Evolutionary conservation across 2,797 vertebrate genomes (phyloP).

Genomic region (Phalanger gymnotis): DNA sequence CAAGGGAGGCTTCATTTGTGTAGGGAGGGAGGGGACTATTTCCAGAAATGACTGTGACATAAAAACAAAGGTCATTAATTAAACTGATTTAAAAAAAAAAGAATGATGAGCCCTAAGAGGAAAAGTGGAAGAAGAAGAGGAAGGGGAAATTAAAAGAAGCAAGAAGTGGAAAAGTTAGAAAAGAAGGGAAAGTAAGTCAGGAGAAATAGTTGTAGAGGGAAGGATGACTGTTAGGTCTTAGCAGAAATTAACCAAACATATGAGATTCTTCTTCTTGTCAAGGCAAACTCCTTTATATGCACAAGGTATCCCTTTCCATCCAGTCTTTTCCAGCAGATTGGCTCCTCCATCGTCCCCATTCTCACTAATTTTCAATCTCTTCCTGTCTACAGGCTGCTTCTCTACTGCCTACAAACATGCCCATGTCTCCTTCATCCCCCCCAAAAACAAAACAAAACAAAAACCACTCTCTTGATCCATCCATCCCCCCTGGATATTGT

Average conservation of each 20-base stretch:
- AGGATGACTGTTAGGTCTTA: not conserved
- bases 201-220: not conserved
- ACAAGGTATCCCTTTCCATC: not conserved
- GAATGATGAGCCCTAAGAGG: not conserved
- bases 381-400: not conserved
- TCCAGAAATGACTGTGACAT: not conserved
- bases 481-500: not conserved
- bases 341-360: not conserved
- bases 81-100: not conserved
- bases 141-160: not conserved
- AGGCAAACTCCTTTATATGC: not conserved
- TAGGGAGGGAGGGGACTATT: not conserved
- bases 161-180: not conserved
- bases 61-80: not conserved
- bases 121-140: not conserved
- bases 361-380: not conserved
- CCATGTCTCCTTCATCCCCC: not conserved
- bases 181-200: not conserved
- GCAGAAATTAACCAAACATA: not conserved
- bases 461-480: not conserved
- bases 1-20: not conserved
- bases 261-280: not conserved
- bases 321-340: not conserved
- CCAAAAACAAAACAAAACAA: no score
- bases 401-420: not conserved